Evolutionary conservation across 2,113 vertebrate genomes (phyloP).

Genomic region (Patagioenas fasciata): DNA sequence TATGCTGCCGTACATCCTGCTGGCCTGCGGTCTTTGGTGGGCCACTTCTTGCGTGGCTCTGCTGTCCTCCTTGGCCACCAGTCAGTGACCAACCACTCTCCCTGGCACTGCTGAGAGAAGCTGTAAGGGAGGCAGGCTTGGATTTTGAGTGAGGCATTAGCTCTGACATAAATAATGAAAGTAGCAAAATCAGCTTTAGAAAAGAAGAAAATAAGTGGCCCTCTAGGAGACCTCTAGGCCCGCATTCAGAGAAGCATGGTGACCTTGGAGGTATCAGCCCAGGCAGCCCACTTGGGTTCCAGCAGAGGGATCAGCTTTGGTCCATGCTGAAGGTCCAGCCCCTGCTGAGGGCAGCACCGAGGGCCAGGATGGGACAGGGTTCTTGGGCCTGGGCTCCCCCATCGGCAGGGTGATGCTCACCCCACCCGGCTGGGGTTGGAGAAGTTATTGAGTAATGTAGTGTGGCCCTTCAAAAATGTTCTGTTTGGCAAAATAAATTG

Average conservation of each 20-base stretch:
- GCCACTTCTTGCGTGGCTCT: neutral
- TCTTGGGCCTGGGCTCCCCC: neutral
- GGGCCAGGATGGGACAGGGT: neutral
- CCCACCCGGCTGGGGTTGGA: neutral
- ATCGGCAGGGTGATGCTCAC: neutral
- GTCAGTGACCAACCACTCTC: neutral
- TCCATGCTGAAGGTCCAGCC: neutral
- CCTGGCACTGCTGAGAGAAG: neutral
- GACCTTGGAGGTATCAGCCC: neutral
- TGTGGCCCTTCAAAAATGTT: neutral
- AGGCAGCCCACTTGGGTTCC: neutral
- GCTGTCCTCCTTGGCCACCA: neutral
- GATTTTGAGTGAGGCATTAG: neutral
- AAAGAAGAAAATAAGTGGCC: neutral
- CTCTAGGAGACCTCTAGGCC: neutral
- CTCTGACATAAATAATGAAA: neutral
- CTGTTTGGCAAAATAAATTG: neutral
- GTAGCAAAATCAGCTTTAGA: neutral
- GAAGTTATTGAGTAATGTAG: neutral
- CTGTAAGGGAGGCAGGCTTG: neutral
- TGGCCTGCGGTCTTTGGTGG: neutral
- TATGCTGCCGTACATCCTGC: constrained; percentile 27
- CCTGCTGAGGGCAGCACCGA: neutral
- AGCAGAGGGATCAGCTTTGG: neutral
- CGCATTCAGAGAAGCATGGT: neutral